Percentiles rank a stretch among this genome's conserved stretches.
phyloP scores from a whole-genome alignment of 2,888 invertebrate species.

The Microplitis manilae region DNA sequence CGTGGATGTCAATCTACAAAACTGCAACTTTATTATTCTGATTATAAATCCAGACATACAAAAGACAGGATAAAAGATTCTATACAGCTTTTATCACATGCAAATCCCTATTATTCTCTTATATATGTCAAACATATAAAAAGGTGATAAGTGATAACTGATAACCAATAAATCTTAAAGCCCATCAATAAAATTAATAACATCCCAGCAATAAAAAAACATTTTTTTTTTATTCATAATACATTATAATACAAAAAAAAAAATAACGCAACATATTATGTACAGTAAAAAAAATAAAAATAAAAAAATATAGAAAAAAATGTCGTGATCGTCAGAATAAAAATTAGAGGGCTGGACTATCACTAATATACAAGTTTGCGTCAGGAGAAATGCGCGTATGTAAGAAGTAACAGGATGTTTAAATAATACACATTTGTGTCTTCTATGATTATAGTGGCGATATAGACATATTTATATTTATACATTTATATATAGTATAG shows the following conservation, averaged over 20 bases:
- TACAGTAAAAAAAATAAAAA: constrained; percentile 11
- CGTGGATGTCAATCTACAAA: neutral
- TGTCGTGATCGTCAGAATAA: constrained; percentile 1
- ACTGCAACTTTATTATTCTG: neutral
- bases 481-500: constrained; percentile 9
- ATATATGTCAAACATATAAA: no score
- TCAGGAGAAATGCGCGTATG: constrained; percentile 55
- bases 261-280: neutral
- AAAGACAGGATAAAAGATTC: neutral
- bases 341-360: constrained; percentile 29
- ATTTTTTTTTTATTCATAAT: neutral
- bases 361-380: constrained; percentile 31
- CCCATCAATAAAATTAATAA: no score
- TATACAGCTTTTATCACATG: neutral
- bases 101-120: neutral
- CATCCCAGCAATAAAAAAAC: no score
- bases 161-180: no score
- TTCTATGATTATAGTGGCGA: constrained; percentile 48
- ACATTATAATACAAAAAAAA: constrained; percentile 15
- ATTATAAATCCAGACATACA: neutral
- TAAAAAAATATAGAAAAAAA: neutral
- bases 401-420: constrained; percentile 62
- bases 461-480: constrained; percentile 2
- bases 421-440: constrained; percentile 63
- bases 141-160: no score